Base-by-base conservation (phyloP, 1,140 invertebrate species). In the Trinorchestia longiramus region DNA sequence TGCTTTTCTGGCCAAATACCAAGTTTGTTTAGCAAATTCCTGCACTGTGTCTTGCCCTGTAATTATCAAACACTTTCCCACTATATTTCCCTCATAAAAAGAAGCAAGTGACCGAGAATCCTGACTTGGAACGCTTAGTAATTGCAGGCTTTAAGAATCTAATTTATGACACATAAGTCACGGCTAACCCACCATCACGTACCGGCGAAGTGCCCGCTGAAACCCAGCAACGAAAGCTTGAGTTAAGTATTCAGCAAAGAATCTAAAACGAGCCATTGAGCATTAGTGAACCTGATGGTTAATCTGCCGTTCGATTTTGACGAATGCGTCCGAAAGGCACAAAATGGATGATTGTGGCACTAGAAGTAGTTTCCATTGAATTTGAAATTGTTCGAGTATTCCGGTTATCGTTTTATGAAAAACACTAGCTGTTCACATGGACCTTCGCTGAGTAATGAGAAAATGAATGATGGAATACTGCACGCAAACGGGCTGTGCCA, bases 201-300 rank as follows among this genome's bases (percentile, higher is more conserved):
- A 77, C 62, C 47, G 47, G 47, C 47, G 6, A 53, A 53, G 47
- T 53, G 47, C 47, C 47, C 36, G 62, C 62, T 77, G 62, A 28
- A 77, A 77, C 62, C 36, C 62, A 77, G 28, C 62, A 77, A 36
- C 62, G 62, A 77, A 77, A 77, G 36, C 15, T 1, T 28, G 36
- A 77, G 62, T 77, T 36, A 77, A 77, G 36, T 77, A 77, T 77
- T 77, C 62, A 19, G 62, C 62, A 23, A 77, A 77, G 15, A 77
- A 77, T 77, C 62, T 77, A 77, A 77, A 77, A 77, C 62, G 62
- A 77, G 62, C 62, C 62, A 77, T 77, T 77, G 62, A 77, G 62
- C 28, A 77, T 77, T 77, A 77, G 62, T 77, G 62, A 77, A 77
- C 62, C 62, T 36, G 62, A 15, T 77, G 28, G 62, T 77, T 77